Evolutionary conservation across 2,888 invertebrate species (phyloP), one percentile per base, ranked within the genome.

Genomic region (Malthinus flaveolus): DNA sequence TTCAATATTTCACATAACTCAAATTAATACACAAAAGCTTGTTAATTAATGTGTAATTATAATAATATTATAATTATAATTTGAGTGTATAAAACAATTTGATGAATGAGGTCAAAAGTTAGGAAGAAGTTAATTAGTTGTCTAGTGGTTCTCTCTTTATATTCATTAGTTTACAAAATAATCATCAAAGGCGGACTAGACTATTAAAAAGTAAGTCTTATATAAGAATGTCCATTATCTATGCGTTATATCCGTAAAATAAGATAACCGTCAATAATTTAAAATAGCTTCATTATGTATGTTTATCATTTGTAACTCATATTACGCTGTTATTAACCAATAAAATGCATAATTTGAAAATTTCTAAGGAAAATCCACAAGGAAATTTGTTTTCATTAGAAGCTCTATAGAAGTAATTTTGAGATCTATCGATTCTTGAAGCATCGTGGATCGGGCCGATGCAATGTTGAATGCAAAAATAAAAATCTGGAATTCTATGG

Each of bases 141-240:
- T 42, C 32, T 13, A 49, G 37, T 47, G 32, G 15, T 23, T 23
- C 23, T 23, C 47, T 33, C 33, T 47, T 11, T 12, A 23, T 46
- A 47, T 54, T 50, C 49, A 59, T 59, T 59, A 39, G 54, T 50
- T 59, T 54, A 49, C 33, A 46, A 46, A 44, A 52, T 60, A 37
- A 52, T 52, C 60, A 60, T 60, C 56, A 60, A 60, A 60, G 60
- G 55, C 60, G 60, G 60, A 11, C 11, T 36, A 44, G 23, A 23
- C 23, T 23, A 44, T 49, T 32, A 50, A 37, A 56, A 36, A 32
- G 39, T 13, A 42, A 42, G 15, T 15, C 15, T 42, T 9, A n/a
- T n/a, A n/a, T n/a, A 2, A 42, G 39, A 42, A 42, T 42, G 39
- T 15, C 23, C n/a, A 42, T 42, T 42, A 42, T 42, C 39, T 42